phyloP scores from a whole-genome alignment of 1,140 invertebrate genomes.

The Danaus melanippus region DNA sequence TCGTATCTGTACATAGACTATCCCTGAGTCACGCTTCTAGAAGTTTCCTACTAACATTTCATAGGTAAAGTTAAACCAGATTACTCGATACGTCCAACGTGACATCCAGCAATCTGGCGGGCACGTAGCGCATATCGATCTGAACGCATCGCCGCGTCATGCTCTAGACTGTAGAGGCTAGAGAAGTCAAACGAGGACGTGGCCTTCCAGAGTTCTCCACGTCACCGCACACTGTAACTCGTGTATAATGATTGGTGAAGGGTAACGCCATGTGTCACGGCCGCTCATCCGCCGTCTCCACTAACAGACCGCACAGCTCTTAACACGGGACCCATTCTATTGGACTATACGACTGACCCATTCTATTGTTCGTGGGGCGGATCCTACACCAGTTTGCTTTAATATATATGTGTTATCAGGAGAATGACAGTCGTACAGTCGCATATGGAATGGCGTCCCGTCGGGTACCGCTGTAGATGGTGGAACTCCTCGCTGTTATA shows the following conservation, averaged over 20 bases:
- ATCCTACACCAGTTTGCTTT: too few relatives aligned
- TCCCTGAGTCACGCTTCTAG: constrained; percentile 65
- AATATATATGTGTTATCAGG: too few relatives aligned
- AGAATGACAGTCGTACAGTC: constrained; percentile 41
- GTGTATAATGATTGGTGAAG: too few relatives aligned
- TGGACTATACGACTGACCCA: constrained; percentile 53
- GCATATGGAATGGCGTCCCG: constrained; percentile 32
- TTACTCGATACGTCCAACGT: constrained; percentile 14
- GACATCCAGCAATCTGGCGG: constrained; percentile 55
- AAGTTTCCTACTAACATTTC: constrained; percentile 61
- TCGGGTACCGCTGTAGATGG: constrained; percentile 60
- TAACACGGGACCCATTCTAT: constrained; percentile 37
- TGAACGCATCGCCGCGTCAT: constrained; percentile 42
- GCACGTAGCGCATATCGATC: constrained; percentile 33
- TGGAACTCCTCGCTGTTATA: constrained; percentile 59
- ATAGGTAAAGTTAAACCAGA: constrained; percentile 31
- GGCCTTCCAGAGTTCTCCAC: constrained; percentile 74
- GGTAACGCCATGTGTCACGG: too few relatives aligned
- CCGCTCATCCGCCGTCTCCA: too few relatives aligned
- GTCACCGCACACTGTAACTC: constrained; percentile 16
- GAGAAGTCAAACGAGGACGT: too few relatives aligned
- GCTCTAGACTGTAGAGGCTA: too few relatives aligned
- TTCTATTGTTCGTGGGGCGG: constrained; percentile 21
- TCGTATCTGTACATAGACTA: constrained; percentile 44
- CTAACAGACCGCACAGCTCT: too few relatives aligned